Base-by-base conservation (phyloP, 2,797 vertebrate genomes). In the Apogon talboti region DNA sequence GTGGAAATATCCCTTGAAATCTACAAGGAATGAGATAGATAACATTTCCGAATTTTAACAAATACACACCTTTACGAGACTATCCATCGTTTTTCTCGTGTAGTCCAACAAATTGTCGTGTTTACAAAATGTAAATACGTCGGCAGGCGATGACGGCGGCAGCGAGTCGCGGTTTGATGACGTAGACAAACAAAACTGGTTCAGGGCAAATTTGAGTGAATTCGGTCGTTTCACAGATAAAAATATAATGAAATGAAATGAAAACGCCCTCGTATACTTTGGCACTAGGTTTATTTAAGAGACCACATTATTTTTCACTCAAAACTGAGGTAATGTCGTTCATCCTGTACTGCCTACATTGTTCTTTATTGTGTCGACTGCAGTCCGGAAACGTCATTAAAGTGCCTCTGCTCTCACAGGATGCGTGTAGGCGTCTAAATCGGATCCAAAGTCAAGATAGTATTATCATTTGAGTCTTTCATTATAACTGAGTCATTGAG, bases 1-100 rank as follows among this genome's bases (percentile, higher is more conserved):
- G 3, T 8, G 33, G 33, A 10, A 35, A 35, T 35, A 35, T 35
- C 33, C 9, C 5, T 10, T 10, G 2, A 35, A 35, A 35, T 14
- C 4, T 33, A 11, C 6, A 6, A 14, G 0, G 7, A 57, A 49
- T 42, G 9, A 8, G 3, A 21, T 24, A 19, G 15, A 10, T 1
- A 1, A 0, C 0, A 6, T 0, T 11, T 37, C 21, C 0, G 0
- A 56, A 12, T 11, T 18, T 15, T 1, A 15, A 15, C 8, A 43
- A 0, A 19, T 3, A 1, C 5, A 11, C 71, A 94, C 93, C 93
- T 93, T 93, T 2, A 94, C 91, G 1, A 95, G 91, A 73, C 79
- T 75, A 14, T 94, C 85, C 84, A 89, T 91, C 6, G 12, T 7
- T 35, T 64, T 11, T 60, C 50, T 57, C 57, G 50, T 11, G 35